phyloP scores from a whole-genome alignment of 2,113 vertebrate species.

The Macquaria ambigua region DNA sequence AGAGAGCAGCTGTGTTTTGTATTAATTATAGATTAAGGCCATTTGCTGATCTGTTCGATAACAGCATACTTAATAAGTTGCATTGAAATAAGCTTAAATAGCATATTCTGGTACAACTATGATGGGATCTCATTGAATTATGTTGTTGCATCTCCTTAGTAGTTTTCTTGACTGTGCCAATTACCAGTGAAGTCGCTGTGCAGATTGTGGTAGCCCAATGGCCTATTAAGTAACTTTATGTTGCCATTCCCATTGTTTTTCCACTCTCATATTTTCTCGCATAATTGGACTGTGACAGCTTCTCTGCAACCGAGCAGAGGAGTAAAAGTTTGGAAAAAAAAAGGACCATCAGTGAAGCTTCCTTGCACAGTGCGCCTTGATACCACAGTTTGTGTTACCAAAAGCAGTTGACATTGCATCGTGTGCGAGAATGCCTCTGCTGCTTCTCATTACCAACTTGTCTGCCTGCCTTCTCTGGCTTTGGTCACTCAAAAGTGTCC shows the following conservation, averaged over 20 bases:
- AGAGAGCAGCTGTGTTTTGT: background rate
- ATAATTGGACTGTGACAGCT: conserved; percentile 71
- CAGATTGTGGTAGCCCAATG: conserved; percentile 31
- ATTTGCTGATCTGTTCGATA: background rate
- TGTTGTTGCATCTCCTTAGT: conserved; percentile 9
- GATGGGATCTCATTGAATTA: conserved; percentile 21
- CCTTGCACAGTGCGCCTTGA: conserved; percentile 32
- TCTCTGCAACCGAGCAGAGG: conserved; percentile 16
- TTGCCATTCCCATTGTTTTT: conserved; percentile 57
- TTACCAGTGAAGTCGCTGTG: conserved; percentile 39
- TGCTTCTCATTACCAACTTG: conserved; percentile 71
- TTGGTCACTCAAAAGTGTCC: conserved; percentile 67
- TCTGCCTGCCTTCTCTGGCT: conserved; percentile 45
- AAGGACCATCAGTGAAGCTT: conserved; percentile 21
- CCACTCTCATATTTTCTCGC: conserved; percentile 40
- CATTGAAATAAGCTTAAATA: conserved; percentile 1
- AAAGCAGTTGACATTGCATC: conserved; percentile 56
- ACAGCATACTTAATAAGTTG: background rate
- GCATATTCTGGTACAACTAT: background rate
- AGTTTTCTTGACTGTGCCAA: conserved; percentile 34
- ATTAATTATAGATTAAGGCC: background rate
- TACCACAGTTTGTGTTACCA: conserved; percentile 51
- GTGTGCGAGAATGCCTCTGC: conserved; percentile 42
- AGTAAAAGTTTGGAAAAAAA: conserved; percentile 26
- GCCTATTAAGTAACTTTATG: conserved; percentile 63